Percentiles rank a stretch among this genome's conserved stretches.
Evolutionary conservation across 2,113 vertebrate species (phyloP).

Genomic region (Platysteira castanea): DNA sequence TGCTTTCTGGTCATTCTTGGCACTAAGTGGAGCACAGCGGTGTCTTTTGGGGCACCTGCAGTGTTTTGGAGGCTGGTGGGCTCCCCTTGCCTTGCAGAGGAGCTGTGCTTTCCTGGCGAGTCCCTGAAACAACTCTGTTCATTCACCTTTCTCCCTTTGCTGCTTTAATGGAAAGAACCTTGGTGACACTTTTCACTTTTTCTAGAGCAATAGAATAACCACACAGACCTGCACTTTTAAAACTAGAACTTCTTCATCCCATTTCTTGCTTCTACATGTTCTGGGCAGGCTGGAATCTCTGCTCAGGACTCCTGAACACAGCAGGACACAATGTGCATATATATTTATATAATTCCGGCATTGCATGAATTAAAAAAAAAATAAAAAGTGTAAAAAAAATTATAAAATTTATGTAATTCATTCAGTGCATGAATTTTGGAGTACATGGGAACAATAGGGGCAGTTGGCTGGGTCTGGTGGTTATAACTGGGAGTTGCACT

Average conservation of each 20-base stretch:
- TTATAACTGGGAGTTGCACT: not conserved
- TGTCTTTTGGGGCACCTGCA: not conserved
- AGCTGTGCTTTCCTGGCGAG: not conserved
- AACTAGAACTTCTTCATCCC: not conserved
- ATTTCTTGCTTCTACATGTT: not conserved
- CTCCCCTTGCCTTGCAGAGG: not conserved
- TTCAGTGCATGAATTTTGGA: not conserved
- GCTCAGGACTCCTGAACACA: not conserved
- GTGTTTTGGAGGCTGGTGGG: not conserved
- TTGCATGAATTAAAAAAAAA: not conserved
- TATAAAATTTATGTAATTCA: not conserved
- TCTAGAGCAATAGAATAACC: not conserved
- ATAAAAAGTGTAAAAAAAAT: not conserved
- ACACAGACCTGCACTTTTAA: not conserved
- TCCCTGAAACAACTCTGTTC: not conserved
- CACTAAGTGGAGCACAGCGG: rapidly evolving
- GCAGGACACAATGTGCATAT: not conserved
- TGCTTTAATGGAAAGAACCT: not conserved
- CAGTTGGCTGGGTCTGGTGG: not conserved
- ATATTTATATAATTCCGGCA: not conserved
- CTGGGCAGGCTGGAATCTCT: not conserved
- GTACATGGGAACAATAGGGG: rapidly evolving
- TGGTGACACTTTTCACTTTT: not conserved
- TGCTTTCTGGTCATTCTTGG: not conserved
- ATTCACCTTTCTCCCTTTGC: not conserved